Evolutionary conservation across 2,888 invertebrate genomes (phyloP), one percentile per base, ranked within the genome.

Genomic region (Eueremaeus valkanovi): DNA sequence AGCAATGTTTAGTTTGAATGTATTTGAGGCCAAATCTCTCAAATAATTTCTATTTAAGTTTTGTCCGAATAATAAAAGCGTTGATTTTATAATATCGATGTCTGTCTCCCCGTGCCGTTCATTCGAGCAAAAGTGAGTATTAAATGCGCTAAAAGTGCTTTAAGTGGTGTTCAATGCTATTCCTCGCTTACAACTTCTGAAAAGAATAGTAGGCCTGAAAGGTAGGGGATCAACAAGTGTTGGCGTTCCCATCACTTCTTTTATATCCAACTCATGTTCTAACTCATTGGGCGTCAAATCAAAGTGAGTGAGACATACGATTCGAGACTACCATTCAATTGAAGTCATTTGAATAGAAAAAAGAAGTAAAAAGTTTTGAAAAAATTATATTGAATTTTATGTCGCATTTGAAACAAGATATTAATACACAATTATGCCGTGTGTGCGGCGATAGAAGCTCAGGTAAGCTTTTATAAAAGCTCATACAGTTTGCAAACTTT

Each of bases 361-460:
- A n/a, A n/a, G n/a, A n/a, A n/a, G n/a, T n/a, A n/a, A n/a, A n/a
- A n/a, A n/a, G n/a, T n/a, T n/a, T n/a, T n/a, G n/a, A n/a, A n/a
- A n/a, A n/a, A n/a, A n/a, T n/a, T n/a, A n/a, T 18, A 51, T 40
- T 40, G 8, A 51, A 51, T 18, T 18, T 51, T 6, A 58, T 58
- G 58, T 58, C 58, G 3, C 58, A 58, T 6, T 58, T 27, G 11
- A 58, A 58, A 58, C 58, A 58, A 3, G 58, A 63, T 13, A 1
- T 33, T 2, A 63, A 9, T 18, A 9, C 63, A 31, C 63, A 63
- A 18, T 29, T 63, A 40, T 85, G 85, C 78, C 80, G 82, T 27
- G 85, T 85, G 24, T 85, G 85, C 77, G 84, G 84, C 0, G 84
- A 85, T 81, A 81, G 83, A 73, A 84, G 84, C 0, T 83, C 82